phyloP scores from a whole-genome alignment of 1,140 invertebrate species.

The Trachymyrmex septentrionalis region DNA sequence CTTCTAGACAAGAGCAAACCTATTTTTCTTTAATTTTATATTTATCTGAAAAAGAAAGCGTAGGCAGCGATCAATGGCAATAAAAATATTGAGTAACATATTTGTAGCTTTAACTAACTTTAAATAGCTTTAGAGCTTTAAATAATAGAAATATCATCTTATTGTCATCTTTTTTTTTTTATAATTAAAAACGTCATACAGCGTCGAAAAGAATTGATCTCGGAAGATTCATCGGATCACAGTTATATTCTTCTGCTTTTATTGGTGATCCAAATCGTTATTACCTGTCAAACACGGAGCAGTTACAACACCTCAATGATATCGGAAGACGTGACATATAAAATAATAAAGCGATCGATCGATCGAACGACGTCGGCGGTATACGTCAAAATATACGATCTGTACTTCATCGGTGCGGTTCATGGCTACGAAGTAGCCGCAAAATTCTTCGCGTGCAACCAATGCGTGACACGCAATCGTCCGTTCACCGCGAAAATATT shows the following conservation, averaged over 20 bases:
- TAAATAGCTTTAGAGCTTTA: background rate
- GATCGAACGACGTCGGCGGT: conserved; percentile 65
- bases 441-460: conserved; percentile 79
- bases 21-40: background rate
- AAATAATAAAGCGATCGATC: conserved; percentile 81
- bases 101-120: background rate
- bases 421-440: conserved; percentile 75
- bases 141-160: background rate
- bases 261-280: conserved; percentile 12
- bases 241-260: background rate
- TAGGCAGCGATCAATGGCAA: background rate
- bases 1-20: no score
- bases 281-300: conserved; percentile 19
- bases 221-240: background rate
- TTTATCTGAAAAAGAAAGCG: background rate
- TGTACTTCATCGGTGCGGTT: conserved; percentile 67
- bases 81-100: background rate
- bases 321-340: conserved; percentile 59
- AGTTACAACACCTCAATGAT: conserved; percentile 49
- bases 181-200: background rate
- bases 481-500: conserved; percentile 77
- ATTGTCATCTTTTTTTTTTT: background rate
- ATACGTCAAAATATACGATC: conserved; percentile 63
- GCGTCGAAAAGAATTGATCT: background rate
- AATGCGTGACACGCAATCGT: conserved; percentile 77